Conservation (phyloP, 2,797 vertebrate genomes). For the Hyperoplus lanceolatus region DNA sequence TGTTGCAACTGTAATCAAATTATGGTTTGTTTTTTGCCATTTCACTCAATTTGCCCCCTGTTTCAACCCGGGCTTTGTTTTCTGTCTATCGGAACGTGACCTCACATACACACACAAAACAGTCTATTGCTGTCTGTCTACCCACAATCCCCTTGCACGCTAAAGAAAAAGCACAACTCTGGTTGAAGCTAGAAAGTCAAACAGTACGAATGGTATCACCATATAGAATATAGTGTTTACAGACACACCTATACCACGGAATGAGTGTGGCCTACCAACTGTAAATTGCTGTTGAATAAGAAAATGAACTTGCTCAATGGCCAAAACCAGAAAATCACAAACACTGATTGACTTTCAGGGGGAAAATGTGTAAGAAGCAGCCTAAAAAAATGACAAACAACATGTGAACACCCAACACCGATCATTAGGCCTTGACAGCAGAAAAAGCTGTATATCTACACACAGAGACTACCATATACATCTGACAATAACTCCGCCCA, state of each 20-base stretch:
- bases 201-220: constrained; percentile 8
- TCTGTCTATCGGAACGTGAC: constrained; percentile 20
- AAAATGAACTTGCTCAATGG: constrained; percentile 32
- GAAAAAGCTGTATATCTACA: neutral
- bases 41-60: neutral
- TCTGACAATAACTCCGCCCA: neutral
- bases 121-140: neutral
- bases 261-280: neutral
- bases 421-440: neutral
- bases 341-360: neutral
- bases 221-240: constrained; percentile 17
- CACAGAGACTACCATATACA: neutral
- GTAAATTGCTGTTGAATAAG: constrained; percentile 13
- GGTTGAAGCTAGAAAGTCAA: neutral
- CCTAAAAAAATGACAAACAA: neutral
- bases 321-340: constrained; percentile 30
- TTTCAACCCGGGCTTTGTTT: constrained; percentile 14
- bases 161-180: constrained; percentile 7
- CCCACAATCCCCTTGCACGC: constrained; percentile 2
- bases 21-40: constrained; percentile 14
- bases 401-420: neutral
- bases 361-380: neutral
- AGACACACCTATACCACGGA: constrained; percentile 24
- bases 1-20: constrained; percentile 5
- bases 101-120: constrained; percentile 14